phyloP scores from a whole-genome alignment of 2,797 vertebrate species.

The Labeo calbasu region DNA sequence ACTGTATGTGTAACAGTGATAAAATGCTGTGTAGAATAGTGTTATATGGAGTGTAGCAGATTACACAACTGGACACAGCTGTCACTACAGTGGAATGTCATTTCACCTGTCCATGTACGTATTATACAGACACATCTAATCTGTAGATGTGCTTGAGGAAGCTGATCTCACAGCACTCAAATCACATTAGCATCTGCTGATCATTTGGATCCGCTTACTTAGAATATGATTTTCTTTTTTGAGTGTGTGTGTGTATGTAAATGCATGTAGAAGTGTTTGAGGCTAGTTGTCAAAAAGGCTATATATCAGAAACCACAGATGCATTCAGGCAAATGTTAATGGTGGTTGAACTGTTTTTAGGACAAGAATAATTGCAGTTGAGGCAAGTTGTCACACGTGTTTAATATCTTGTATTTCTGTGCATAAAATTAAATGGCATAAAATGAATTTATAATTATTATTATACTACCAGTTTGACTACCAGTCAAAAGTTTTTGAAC shows the following conservation, averaged over 20 bases:
- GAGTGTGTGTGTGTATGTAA: background rate
- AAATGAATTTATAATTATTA: background rate
- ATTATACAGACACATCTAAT: background rate
- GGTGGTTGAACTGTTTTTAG: background rate
- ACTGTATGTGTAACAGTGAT: background rate
- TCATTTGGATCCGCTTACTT: background rate
- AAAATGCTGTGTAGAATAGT: background rate
- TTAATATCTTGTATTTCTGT: background rate
- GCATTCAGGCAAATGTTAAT: background rate
- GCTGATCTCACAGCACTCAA: background rate
- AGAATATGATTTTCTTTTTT: background rate
- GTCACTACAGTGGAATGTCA: slow-evolving; percentile 2
- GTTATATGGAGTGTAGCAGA: background rate
- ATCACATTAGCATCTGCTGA: slow-evolving; percentile 14
- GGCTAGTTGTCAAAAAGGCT: background rate
- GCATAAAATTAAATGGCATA: background rate
- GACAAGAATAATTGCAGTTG: background rate
- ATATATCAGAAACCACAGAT: background rate
- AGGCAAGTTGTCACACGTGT: background rate
- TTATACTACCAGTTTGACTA: too few species aligned
- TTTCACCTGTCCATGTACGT: background rate
- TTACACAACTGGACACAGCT: background rate
- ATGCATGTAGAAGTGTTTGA: background rate
- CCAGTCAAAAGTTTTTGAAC: too few species aligned
- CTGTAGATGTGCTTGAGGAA: slow-evolving; percentile 13